Conservation (phyloP, 2,888 invertebrate genomes). For the Anoncus sp. region DNA sequence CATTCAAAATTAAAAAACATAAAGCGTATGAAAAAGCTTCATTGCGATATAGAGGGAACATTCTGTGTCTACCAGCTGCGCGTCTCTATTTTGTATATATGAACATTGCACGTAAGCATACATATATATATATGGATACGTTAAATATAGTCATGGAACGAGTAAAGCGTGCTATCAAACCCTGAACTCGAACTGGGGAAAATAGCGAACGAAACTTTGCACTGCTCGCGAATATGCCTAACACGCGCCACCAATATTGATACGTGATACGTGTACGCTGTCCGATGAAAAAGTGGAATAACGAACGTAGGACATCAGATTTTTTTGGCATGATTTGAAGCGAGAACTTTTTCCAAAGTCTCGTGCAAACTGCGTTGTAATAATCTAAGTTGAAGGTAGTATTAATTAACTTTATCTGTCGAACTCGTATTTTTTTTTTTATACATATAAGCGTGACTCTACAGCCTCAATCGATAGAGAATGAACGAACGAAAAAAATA, state of each 20-base stretch:
- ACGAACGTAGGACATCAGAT: neutral
- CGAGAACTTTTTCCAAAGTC: neutral
- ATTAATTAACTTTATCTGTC: too few relatives aligned
- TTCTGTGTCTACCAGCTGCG: conserved; percentile 52
- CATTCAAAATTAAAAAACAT: conserved; percentile 64
- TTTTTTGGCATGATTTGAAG: neutral
- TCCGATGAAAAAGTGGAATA: neutral
- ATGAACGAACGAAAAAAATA: neutral
- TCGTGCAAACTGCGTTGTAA: too few relatives aligned
- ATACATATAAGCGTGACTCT: neutral
- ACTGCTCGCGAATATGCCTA: neutral
- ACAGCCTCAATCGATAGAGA: conserved; percentile 4
- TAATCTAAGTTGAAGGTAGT: too few relatives aligned
- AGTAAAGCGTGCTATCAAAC: conserved; percentile 29
- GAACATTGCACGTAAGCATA: conserved; percentile 5
- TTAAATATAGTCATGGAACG: conserved; percentile 31
- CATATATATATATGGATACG: neutral
- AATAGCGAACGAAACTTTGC: conserved; percentile 23
- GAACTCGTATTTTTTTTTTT: too few relatives aligned
- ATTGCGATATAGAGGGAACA: conserved; percentile 41
- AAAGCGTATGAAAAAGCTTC: conserved; percentile 57
- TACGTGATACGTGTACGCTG: neutral
- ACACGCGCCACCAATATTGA: conserved; percentile 2
- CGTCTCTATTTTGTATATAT: conserved; percentile 25
- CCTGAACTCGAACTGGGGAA: conserved; percentile 1